Evolutionary conservation across 1,140 invertebrate genomes (phyloP), one percentile per base, ranked within the genome.

Genomic region (Ceratosolen fusciceps): DNA sequence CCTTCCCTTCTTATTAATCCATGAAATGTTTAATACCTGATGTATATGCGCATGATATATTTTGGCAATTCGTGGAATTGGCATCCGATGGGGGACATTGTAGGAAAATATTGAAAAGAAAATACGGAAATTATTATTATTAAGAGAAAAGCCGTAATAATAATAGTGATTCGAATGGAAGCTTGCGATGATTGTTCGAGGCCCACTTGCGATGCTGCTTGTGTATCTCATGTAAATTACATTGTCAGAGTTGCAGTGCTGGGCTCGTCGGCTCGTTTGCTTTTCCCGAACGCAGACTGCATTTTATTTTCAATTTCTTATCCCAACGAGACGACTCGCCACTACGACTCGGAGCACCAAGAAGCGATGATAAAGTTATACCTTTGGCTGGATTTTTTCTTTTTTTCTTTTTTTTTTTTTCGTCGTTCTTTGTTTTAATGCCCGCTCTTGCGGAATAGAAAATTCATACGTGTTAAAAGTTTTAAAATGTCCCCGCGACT

Each of bases 171-270:
- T 65, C 31, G 0, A 16, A 19, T 37, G 34, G 31, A 3, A 37
- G 7, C 31, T 65, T 65, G 19, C n/a, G 60, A 37, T 37, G 0
- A 2, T 65, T 31, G 34, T 31, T n/a, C 10, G 19, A 37, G 60
- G 29, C 31, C 5, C 31, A 65, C 37, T 65, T 37, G 1, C 31
- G 60, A 65, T 37, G 16, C 58, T 34, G 34, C 19, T 37, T 9
- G 4, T 37, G 60, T n/a, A n/a, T 4, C 60, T 65, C 10, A 37
- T 65, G 31, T 65, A 65, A 65, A 65, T 65, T 65, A n/a, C 60
- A 37, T 65, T 65, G 34, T 37, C 60, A 65, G 16, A 29, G 14
- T 62, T 65, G 34, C 39, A 43, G 39, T n/a, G n/a, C 16, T 37
- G 21, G 16, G 34, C 10, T 37, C 9, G 31, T 62, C 29, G 34